A percentile compares a stretch with the other conserved stretches of the same genome.
Conservation (phyloP, 1,140 invertebrate species). For the Armadillidium nasatum region DNA sequence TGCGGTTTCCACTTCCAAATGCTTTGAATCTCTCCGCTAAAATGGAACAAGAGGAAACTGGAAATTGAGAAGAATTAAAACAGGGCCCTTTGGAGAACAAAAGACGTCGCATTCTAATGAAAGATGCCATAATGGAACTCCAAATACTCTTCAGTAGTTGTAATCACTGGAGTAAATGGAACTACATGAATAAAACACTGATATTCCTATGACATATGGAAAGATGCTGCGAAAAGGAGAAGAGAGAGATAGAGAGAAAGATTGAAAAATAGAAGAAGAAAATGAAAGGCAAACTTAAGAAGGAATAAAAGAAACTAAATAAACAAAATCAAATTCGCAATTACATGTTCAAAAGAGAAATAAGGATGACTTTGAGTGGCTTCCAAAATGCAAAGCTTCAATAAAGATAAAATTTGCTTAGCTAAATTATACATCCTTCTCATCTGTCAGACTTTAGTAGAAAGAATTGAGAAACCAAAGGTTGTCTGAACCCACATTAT, state of each 20-base stretch:
- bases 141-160: conserved; percentile 10
- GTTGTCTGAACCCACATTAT: conserved; percentile 3
- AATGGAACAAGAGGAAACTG: conserved; percentile 12
- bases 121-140: conserved; percentile 12
- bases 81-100: conserved; percentile 8
- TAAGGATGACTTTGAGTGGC: neutral
- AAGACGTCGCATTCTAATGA: conserved; percentile 12
- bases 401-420: conserved; percentile 2
- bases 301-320: neutral
- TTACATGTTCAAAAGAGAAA: neutral
- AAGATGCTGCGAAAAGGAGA: neutral
- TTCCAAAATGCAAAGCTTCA: neutral
- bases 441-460: neutral
- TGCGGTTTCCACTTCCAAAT: conserved; percentile 5
- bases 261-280: neutral
- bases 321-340: neutral
- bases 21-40: conserved; percentile 5
- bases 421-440: neutral
- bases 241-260: neutral
- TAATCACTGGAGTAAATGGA: conserved; percentile 10
- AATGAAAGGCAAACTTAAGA: neutral
- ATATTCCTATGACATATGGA: conserved; percentile 7
- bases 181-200: conserved; percentile 13
- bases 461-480: conserved; percentile 10
- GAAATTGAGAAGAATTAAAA: conserved; percentile 14